These are phyloP conservation scores for Leptopilina boulardi DNA, from an alignment of 1,140 invertebrate species.

Conservation along the genomic window DNA sequence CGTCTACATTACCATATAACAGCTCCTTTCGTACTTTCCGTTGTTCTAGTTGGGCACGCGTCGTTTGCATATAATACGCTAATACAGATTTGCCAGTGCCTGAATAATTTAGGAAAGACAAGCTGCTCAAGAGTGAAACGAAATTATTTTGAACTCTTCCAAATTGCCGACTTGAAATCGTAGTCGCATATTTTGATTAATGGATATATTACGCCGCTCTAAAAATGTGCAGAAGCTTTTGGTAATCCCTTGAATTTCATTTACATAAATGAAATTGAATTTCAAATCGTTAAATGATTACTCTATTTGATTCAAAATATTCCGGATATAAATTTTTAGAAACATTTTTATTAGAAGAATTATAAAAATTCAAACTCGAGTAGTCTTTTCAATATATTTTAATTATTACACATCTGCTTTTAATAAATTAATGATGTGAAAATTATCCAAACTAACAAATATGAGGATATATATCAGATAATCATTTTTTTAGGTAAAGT, in stretches of 20 bases:
- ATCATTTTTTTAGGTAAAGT: background rate
- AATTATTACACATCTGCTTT: too few species aligned
- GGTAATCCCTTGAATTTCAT: background rate
- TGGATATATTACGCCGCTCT: background rate
- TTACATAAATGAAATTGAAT: slow-evolving; percentile 2
- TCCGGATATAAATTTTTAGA: too few species aligned
- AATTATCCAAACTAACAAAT: too few species aligned
- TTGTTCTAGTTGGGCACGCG: slow-evolving; percentile 40
- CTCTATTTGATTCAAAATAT: background rate
- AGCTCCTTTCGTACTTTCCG: slow-evolving; percentile 39
- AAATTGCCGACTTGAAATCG: background rate
- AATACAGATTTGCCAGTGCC: slow-evolving; percentile 23
- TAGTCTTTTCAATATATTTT: too few species aligned
- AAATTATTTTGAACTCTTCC: slow-evolving; percentile 24
- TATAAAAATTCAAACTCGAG: too few species aligned
- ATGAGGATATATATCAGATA: background rate
- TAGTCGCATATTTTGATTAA: background rate
- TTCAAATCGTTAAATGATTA: background rate
- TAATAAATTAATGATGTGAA: too few species aligned
- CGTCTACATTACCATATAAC: slow-evolving; percentile 45
- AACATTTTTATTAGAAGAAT: background rate
- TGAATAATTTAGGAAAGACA: slow-evolving; percentile 24
- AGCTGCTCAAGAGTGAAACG: background rate
- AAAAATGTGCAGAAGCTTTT: background rate
- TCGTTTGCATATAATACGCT: slow-evolving; percentile 30